Conservation (phyloP, 1,140 invertebrate genomes). For the Wasmannia auropunctata region DNA sequence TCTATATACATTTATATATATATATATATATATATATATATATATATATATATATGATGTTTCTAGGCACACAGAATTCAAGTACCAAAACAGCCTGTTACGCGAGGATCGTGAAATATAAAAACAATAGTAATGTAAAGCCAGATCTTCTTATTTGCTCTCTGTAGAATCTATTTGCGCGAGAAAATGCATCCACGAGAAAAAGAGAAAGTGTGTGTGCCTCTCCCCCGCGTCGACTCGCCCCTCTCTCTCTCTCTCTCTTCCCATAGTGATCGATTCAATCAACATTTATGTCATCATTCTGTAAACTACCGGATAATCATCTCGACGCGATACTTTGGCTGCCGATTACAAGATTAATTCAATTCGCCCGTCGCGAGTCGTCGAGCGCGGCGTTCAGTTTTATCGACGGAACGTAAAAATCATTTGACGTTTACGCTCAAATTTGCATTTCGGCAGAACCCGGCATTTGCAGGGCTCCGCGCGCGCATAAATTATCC, state of each 20-base stretch:
- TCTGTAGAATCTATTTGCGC: neutral
- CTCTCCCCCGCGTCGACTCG: neutral
- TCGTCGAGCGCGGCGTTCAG: neutral
- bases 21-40: neutral
- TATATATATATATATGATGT: neutral
- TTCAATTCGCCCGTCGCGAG: slow-evolving; percentile 26
- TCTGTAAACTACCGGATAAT: slow-evolving; percentile 43
- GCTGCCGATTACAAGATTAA: slow-evolving; percentile 37
- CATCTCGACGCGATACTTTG: slow-evolving; percentile 36
- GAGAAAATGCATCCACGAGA: slow-evolving; percentile 17
- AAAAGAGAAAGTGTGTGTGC: neutral
- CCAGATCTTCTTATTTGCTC: slow-evolving; percentile 8
- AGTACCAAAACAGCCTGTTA: slow-evolving; percentile 31
- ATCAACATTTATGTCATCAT: slow-evolving; percentile 54
- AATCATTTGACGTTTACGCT: slow-evolving; percentile 9
- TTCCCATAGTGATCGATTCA: slow-evolving; percentile 33
- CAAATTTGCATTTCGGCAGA: neutral
- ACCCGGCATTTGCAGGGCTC: too few relatives aligned
- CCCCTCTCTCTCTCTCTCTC: too few relatives aligned
- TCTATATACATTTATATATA: neutral
- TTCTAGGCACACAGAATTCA: slow-evolving; percentile 5
- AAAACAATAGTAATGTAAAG: slow-evolving; percentile 14
- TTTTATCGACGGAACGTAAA: neutral
- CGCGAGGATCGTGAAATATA: neutral
- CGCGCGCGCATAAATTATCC: neutral